A percentile compares a stretch with the other conserved stretches of the same genome.
phyloP scores from a whole-genome alignment of 2,888 invertebrate species.

The Cepaea hortensis region DNA sequence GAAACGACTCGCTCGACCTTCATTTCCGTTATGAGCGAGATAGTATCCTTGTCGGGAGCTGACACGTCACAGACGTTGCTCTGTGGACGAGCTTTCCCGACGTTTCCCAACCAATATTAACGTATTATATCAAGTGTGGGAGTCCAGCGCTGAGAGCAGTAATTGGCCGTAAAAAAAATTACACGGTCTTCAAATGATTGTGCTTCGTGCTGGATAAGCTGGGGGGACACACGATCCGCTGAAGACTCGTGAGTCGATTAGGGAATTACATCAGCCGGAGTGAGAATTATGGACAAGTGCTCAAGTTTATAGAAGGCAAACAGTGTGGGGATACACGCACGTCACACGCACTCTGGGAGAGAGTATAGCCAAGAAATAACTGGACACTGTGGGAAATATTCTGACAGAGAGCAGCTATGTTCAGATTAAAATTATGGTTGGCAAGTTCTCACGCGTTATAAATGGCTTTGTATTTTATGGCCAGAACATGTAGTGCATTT shows the following conservation, averaged over 20 bases:
- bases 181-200: conserved; percentile 53
- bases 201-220: conserved; percentile 47
- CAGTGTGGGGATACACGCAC: conserved; percentile 19
- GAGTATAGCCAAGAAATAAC: background rate
- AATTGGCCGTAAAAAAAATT: conserved; percentile 55
- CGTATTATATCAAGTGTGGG: conserved; percentile 52
- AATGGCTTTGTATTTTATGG: no score
- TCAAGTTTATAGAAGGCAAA: conserved; percentile 38
- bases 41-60: conserved; percentile 33
- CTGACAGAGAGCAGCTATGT: background rate
- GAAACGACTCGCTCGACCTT: conserved; percentile 35
- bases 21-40: conserved; percentile 48
- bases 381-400: background rate
- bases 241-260: conserved; percentile 39
- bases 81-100: conserved; percentile 11
- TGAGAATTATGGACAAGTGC: conserved; percentile 39
- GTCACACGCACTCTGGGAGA: background rate
- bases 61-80: conserved; percentile 41
- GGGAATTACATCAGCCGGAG: conserved; percentile 45
- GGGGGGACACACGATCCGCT: conserved; percentile 36
- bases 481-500: no score
- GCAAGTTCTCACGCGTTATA: no score
- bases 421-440: background rate
- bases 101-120: conserved; percentile 47
- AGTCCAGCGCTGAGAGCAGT: conserved; percentile 39